A percentile compares a stretch with the other conserved stretches of the same genome.
Evolutionary conservation across 2,888 invertebrate species (phyloP).

Genomic region (Onthophagus sagittarius): DNA sequence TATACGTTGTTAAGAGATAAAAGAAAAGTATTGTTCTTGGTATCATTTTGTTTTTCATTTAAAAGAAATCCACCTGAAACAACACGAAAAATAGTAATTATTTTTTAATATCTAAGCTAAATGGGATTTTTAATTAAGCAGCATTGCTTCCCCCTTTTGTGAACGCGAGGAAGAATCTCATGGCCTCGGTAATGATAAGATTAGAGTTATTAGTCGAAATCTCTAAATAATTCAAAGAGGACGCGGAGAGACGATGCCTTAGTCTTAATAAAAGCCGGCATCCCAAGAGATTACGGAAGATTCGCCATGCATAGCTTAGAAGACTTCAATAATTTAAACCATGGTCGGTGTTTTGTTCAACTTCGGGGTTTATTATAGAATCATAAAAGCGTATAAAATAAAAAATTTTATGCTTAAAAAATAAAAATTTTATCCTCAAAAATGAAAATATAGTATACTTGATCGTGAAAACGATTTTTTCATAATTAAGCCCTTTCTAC

Average conservation of each 20-base stretch:
- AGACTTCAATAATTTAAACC: neutral
- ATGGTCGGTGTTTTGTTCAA: neutral
- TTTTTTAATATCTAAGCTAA: neutral
- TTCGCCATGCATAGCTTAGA: slow-evolving; percentile 23
- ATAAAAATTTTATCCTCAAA: too few species aligned
- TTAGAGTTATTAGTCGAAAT: slow-evolving; percentile 18
- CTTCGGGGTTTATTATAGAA: neutral
- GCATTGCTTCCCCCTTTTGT: neutral
- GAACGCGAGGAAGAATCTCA: neutral
- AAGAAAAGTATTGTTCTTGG: neutral
- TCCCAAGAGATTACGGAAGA: slow-evolving; percentile 17
- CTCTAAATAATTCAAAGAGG: slow-evolving; percentile 13
- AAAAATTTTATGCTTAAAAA: neutral
- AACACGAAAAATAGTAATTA: neutral
- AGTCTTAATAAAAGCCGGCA: slow-evolving; percentile 16
- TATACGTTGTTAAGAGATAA: neutral
- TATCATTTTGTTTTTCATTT: neutral
- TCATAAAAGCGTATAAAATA: neutral
- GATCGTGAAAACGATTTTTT: too few species aligned
- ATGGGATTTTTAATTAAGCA: slow-evolving; percentile 9
- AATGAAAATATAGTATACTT: too few species aligned
- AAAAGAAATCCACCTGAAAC: neutral
- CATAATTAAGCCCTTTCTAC: too few species aligned
- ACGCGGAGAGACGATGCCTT: neutral
- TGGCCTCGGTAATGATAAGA: slow-evolving; percentile 13